Evolutionary conservation across 1,140 invertebrate species (phyloP), one percentile per base, ranked within the genome.

Genomic region (Dysdera silvatica): DNA sequence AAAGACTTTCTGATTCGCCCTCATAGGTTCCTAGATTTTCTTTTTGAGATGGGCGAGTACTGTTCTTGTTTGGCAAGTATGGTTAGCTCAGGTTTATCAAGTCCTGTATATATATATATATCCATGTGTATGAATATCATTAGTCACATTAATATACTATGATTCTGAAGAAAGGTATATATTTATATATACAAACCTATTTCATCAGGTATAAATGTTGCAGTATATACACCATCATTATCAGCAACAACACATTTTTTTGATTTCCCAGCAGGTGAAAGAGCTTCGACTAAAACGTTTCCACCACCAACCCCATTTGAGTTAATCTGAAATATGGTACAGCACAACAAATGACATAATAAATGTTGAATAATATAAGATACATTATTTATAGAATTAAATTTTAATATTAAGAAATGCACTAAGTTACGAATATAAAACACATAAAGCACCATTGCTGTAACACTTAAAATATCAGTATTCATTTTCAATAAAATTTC

Each of bases 191-290:
- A 73, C 71, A 61, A 69, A 71, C 94, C 95, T 48, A 91, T 87
- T 81, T 98, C 94, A 69, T 95, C 89, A 5, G 95, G 95, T 74
- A 93, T 89, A 75, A 99, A 98, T 63, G 89, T 95, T 52, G 94
- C 91, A 65, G 88, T 89, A 73, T 91, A 91, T 18, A 87, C 85
- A 61, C 88, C 89, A 48, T 76, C 74, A 63, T 86, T 84, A 66
- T 85, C 84, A 24, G 70, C 75, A 10, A 95, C 82, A 1, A 86
- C 84, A 73, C 91, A 90, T 32, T 83, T 80, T 37, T 87, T 77
- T 0, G 82, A 80, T 48, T 87, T 82, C 33, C 90, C 90, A 37
- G 86, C 87, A 2, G 95, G 94, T 14, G 91, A 87, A 68, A 86
- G 85, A 0, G 93, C 92, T 29, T 89, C 89, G 35, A 96, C 90